phyloP scores from a whole-genome alignment of 1,140 invertebrate genomes.

The Phymastichus coffea region DNA sequence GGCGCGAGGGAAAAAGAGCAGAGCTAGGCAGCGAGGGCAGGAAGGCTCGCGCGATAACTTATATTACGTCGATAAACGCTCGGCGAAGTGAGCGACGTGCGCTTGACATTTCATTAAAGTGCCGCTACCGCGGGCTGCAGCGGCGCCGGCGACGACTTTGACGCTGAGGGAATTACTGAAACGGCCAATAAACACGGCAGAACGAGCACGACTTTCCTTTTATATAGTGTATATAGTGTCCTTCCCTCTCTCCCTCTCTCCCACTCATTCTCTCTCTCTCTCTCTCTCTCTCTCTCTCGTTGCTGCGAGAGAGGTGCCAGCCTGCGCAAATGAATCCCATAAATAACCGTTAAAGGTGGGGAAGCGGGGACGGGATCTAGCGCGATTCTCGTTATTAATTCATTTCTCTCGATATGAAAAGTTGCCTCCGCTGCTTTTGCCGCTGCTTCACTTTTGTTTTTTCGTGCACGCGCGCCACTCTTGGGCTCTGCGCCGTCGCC shows the following conservation, averaged over 20 bases:
- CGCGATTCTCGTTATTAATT: constrained; percentile 21
- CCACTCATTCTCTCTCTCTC: neutral
- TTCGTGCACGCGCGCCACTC: neutral
- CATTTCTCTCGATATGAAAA: constrained; percentile 19
- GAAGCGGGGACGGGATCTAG: constrained; percentile 16
- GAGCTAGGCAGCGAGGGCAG: neutral
- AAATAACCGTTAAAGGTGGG: too few species aligned
- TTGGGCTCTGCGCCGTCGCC: constrained; percentile 1
- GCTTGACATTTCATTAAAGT: constrained; percentile 30
- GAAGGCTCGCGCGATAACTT: constrained; percentile 22
- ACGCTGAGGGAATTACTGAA: constrained; percentile 24
- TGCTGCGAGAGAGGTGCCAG: neutral
- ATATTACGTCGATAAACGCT: constrained; percentile 25
- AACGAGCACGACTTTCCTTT: neutral
- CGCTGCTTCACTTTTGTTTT: neutral
- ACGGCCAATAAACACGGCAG: constrained; percentile 21
- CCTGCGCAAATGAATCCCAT: constrained; percentile 26
- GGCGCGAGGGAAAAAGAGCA: neutral
- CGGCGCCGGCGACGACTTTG: neutral
- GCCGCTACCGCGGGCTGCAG: neutral
- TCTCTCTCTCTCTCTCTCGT: neutral
- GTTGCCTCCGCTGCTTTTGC: neutral
- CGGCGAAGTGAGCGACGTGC: constrained; percentile 12
- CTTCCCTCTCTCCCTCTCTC: neutral
- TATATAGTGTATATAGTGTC: too few species aligned